Percentiles rank a stretch among this genome's conserved stretches.
These are phyloP conservation scores for Empis stercorea DNA, from an alignment of 2,888 invertebrate species.

Conservation along the genomic window DNA sequence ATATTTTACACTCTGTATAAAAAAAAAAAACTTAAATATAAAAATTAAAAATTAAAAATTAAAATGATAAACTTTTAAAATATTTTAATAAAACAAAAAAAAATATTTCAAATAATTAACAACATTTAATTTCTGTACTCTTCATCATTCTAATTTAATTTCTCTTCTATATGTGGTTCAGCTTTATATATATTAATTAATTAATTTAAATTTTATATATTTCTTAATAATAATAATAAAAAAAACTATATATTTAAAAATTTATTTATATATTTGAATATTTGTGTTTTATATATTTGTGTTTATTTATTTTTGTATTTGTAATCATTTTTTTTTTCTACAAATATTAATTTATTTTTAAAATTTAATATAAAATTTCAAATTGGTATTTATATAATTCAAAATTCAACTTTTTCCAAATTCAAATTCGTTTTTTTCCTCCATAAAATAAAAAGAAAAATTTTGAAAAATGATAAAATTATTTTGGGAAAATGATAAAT, in stretches of 20 bases:
- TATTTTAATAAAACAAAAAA: constrained; percentile 7
- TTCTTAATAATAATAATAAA: not conserved
- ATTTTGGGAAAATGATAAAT: too few species aligned
- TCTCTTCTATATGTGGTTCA: constrained; percentile 38
- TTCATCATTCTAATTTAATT: constrained; percentile 38
- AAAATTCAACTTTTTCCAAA: too few species aligned
- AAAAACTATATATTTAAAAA: not conserved
- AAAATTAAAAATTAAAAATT: not conserved
- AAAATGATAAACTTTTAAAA: constrained; percentile 3
- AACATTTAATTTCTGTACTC: constrained; percentile 16
- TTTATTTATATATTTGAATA: not conserved
- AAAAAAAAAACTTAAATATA: not conserved
- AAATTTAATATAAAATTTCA: not conserved
- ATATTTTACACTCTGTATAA: not conserved
- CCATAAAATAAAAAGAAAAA: too few species aligned
- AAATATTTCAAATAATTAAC: constrained; percentile 16
- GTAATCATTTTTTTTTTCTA: not conserved
- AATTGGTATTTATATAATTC: too few species aligned
- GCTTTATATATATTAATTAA: constrained; percentile 29
- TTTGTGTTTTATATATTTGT: not conserved
- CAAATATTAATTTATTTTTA: not conserved
- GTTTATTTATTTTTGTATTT: not conserved
- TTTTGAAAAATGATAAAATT: too few species aligned
- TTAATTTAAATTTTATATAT: not conserved
- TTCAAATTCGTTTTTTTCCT: too few species aligned